Base-by-base conservation (phyloP, 2,888 invertebrate species). In the Spisula solida region DNA sequence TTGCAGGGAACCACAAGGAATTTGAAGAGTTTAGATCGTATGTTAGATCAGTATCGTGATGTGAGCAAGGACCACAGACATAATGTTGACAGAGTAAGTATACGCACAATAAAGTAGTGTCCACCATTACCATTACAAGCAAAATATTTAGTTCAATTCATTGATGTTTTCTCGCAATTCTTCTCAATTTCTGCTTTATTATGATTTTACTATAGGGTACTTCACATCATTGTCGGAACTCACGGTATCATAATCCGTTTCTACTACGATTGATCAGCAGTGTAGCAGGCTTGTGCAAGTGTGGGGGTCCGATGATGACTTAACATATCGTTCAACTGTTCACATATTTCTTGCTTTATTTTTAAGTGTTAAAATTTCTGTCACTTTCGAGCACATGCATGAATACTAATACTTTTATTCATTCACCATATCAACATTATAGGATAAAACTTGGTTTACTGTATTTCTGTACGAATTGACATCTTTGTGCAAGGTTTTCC, bases 1-100 rank as follows among this genome's bases (percentile, higher is more conserved):
- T 93, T 93, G 66, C 93, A 96, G 95, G 95, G 95, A 82, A 96
- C 96, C 29, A 96, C 94, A 2, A 93, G 94, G 81, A 96, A 95
- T 88, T 90, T 96, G 82, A 93, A 94, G 83, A 93, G 94, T 16
- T 92, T 96, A 80, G 96, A 96, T 92, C 94, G 91, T 82, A 96
- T 96, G 96, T 90, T 96, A 84, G 95, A 94, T 90, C 93, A 94
- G 85, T 95, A 95, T 86, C 88, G 94, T 75, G 95, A 95, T 90
- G 93, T 96, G 0, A 94, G 95, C 56, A 89, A 92, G 47, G 94
- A 95, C 51, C 95, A 95, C 85, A 90, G 93, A 86, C 92, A 94
- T 31, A 93, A 95, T 29, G 94, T 95, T 47, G 95, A 96, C 85
- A 94, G 94, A 93, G 95, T 96, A 92, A 85, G 93, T 93, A 16